Conservation (phyloP, 2,797 vertebrate genomes). For the Bovichtus variegatus region DNA sequence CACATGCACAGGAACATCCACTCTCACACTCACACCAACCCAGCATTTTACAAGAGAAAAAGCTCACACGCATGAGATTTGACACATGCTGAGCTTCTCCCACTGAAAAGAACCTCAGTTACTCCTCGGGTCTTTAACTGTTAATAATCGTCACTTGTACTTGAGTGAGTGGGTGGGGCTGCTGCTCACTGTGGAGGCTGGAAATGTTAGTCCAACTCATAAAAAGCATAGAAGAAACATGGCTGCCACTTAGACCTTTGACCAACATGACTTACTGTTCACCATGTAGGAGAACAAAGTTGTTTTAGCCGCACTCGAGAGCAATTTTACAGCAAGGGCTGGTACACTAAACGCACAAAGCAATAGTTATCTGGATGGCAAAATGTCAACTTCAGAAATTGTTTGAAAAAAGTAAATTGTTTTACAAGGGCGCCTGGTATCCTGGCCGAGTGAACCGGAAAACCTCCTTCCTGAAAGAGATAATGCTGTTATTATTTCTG, state of each 20-base stretch:
- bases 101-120: slow-evolving; percentile 52
- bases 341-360: no score
- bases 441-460: no score
- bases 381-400: no score
- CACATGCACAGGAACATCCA: slow-evolving; percentile 22
- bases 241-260: neutral
- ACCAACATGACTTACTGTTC: neutral
- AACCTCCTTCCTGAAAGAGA: no score
- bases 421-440: no score
- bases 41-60: slow-evolving; percentile 22
- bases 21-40: slow-evolving; percentile 23
- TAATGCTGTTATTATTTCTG: no score
- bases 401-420: no score
- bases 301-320: neutral
- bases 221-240: neutral
- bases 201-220: neutral
- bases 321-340: no score
- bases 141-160: slow-evolving; percentile 50
- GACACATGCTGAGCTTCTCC: slow-evolving; percentile 54
- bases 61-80: slow-evolving; percentile 44
- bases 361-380: no score
- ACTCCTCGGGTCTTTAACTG: slow-evolving; percentile 31
- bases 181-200: no score
- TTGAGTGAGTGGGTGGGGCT: slow-evolving; percentile 40
- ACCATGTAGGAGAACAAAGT: neutral